These are phyloP conservation scores for Chrysemys picta DNA, from an alignment of 2,113 vertebrate genomes.

Conservation along the genomic window DNA sequence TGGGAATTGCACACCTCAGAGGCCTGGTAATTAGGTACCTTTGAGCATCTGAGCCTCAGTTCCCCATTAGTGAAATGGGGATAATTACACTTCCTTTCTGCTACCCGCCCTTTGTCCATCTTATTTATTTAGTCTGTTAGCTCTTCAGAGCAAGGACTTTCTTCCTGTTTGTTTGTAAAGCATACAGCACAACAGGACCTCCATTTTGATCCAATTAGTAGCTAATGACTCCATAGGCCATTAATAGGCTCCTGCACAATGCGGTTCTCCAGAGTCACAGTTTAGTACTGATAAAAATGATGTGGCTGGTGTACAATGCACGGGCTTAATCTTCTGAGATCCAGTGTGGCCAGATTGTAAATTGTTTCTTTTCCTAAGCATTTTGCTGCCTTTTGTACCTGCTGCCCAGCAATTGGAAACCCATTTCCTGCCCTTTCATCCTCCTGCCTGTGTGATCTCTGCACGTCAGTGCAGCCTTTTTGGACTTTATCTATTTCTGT, in stretches of 20 bases:
- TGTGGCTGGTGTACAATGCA: not conserved
- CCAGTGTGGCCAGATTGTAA: not conserved
- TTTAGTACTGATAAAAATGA: not conserved
- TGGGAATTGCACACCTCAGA: not conserved
- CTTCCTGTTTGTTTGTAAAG: not conserved
- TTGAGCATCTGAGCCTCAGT: not conserved
- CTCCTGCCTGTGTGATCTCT: constrained; percentile 37
- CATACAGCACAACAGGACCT: not conserved
- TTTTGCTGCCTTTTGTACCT: constrained; percentile 50
- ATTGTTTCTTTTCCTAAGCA: not conserved
- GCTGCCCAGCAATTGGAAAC: constrained; percentile 35
- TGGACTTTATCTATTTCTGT: constrained; percentile 64
- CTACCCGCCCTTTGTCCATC: accelerated
- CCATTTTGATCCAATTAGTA: not conserved
- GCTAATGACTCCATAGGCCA: not conserved
- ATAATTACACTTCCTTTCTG: not conserved
- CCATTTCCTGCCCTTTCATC: constrained; percentile 65
- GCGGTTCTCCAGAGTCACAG: not conserved
- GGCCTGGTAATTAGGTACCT: not conserved
- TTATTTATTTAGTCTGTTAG: not conserved
- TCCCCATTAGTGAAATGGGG: not conserved
- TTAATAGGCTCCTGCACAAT: not conserved
- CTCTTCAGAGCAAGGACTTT: not conserved
- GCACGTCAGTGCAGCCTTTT: not conserved
- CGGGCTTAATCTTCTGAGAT: accelerated